Conservation (phyloP, 2,888 invertebrate genomes). For the Phyto melanocephala region DNA sequence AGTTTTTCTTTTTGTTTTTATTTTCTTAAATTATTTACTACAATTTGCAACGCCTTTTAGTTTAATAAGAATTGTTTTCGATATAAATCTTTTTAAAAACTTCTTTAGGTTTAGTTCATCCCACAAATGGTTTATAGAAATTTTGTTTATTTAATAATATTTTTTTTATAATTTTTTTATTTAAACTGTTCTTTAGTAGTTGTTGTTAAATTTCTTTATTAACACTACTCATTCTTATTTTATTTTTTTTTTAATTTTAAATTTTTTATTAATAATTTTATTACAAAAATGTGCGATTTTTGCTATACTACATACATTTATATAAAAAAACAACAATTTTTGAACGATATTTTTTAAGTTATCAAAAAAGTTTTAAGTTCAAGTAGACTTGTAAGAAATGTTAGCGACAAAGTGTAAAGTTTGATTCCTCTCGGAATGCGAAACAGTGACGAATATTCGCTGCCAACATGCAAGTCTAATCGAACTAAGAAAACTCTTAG, state of each 20-base stretch:
- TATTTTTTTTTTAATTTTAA: not conserved
- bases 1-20: slow-evolving; percentile 7
- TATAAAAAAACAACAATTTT: not conserved
- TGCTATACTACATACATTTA: no score
- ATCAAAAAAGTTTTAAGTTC: slow-evolving; percentile 36
- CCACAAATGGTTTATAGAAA: not conserved
- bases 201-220: no score
- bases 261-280: not conserved
- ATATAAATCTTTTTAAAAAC: no score
- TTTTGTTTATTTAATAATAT: not conserved
- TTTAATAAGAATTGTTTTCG: not conserved
- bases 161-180: not conserved
- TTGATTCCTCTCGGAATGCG: no score
- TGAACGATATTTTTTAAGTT: not conserved
- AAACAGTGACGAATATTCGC: no score
- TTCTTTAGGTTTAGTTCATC: slow-evolving; percentile 1
- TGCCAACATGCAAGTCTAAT: not conserved
- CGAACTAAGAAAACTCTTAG: slow-evolving; percentile 35
- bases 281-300: not conserved
- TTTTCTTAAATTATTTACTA: not conserved
- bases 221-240: not conserved
- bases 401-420: not conserved
- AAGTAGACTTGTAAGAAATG: not conserved
- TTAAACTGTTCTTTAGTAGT: not conserved
- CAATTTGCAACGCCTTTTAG: not conserved